phyloP scores from a whole-genome alignment of 2,113 vertebrate species.

The Myxocyprinus asiaticus region DNA sequence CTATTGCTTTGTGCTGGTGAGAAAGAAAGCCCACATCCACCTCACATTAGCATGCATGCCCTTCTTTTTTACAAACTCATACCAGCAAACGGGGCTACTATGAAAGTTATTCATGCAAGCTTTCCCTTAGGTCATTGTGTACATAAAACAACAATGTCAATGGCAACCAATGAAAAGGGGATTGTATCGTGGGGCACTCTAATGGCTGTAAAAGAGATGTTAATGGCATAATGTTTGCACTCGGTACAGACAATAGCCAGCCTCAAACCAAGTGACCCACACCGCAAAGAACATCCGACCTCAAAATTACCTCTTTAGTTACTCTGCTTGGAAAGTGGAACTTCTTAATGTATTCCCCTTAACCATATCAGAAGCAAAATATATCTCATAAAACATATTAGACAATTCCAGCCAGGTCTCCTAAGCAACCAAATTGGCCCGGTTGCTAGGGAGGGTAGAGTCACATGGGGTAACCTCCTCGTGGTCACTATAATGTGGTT shows the following conservation, averaged over 20 bases:
- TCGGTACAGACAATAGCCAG: conserved; percentile 33
- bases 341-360: no score
- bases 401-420: neutral
- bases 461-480: no score
- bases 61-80: conserved; percentile 39
- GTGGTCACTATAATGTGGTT: no score
- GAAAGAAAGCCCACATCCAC: conserved; percentile 25
- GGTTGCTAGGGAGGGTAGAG: no score
- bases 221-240: conserved; percentile 29
- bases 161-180: conserved; percentile 34
- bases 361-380: conserved; percentile 5
- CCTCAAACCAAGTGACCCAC: conserved; percentile 38
- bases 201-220: conserved; percentile 43
- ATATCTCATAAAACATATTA: no score
- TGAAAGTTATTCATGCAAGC: conserved; percentile 43
- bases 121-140: conserved; percentile 40
- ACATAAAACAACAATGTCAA: conserved; percentile 47
- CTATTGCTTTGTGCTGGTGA: conserved; percentile 37
- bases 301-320: no score
- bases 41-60: conserved; percentile 31
- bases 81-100: conserved; percentile 23
- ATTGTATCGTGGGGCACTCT: conserved; percentile 9
- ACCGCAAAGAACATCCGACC: conserved; percentile 10
- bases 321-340: no score
- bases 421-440: neutral